Base-by-base conservation (phyloP, 1,140 invertebrate genomes). In the Dreissena polymorpha region DNA sequence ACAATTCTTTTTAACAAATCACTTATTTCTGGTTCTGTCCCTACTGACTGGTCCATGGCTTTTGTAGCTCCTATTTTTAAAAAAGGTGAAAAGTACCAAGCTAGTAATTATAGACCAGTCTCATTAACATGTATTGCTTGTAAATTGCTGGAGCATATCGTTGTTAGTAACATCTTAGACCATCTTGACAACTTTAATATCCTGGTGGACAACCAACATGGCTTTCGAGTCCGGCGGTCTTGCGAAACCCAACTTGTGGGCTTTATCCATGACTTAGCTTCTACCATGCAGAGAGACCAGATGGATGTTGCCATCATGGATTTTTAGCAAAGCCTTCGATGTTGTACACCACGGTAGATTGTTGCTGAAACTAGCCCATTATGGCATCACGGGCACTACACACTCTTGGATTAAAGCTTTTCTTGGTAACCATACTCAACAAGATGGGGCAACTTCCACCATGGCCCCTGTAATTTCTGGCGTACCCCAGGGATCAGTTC, bases 181-280 rank as follows among this genome's bases (percentile, higher is more conserved):
- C 50, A 72, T 72, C 25, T 72, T 13, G 70, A 53, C 25, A 53
- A 6, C 7, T 23, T 51, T 18, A 18, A 14, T 72, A 72, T 72
- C 69, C 69, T 71, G 69, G 69, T 71, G 69, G 69, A 49, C 49
- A 71, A 71, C 27, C 69, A 71, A 49, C 27, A 51, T 77, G 63
- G 75, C 21, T 67, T 77, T 53, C 29, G 53, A 21, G 64, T 16
- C 14, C 16, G 63, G 49, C 63, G 21, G 64, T 77, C 60, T n/a
- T 77, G 63, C 18, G 75, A 77, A 50, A 77, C 75, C 25, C 63
- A 67, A 72, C 51, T 70, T 55, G 63, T 39, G 18, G 29, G 57
- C 21, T 68, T 16, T 23, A 53, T 70, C n/a, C 29, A 65, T 18
- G 25, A 27, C 67, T 23, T 70, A 51, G 57, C 14, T 27, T 85